phyloP scores from a whole-genome alignment of 2,113 vertebrate species.

The Pristiophorus japonicus region DNA sequence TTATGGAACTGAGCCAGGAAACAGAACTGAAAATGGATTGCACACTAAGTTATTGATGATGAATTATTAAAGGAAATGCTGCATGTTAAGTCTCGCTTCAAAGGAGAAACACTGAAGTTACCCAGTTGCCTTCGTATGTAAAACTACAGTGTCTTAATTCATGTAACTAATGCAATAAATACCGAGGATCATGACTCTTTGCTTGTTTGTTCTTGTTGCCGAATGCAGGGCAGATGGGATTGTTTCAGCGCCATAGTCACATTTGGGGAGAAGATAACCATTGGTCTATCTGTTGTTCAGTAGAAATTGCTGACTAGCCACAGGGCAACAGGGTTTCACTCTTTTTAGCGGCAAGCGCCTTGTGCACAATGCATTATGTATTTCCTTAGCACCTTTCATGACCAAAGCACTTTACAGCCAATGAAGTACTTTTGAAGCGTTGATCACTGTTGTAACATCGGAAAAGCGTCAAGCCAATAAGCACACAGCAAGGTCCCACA shows the following conservation, averaged over 20 bases:
- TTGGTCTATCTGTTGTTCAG: neutral
- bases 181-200: neutral
- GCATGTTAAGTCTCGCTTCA: conserved; percentile 16
- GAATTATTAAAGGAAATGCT: neutral
- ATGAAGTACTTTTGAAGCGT: neutral
- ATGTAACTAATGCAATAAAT: conserved; percentile 33
- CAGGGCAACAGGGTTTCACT: too few species aligned
- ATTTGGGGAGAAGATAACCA: neutral
- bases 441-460: neutral
- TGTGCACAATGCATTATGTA: neutral
- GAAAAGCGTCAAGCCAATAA: neutral
- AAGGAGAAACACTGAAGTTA: conserved; percentile 32
- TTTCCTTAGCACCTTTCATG: neutral
- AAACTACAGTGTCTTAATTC: conserved; percentile 34
- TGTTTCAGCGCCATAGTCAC: neutral
- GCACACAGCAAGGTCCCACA: neutral
- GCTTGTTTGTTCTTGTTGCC: neutral
- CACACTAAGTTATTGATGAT: conserved; percentile 30
- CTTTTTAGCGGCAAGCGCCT: neutral
- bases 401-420: neutral
- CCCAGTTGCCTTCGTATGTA: conserved; percentile 28
- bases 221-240: neutral
- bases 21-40: conserved; percentile 15
- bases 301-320: neutral
- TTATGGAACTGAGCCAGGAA: conserved; percentile 27